phyloP scores from a whole-genome alignment of 2,797 vertebrate genomes.

The Pangasius larnaudii region DNA sequence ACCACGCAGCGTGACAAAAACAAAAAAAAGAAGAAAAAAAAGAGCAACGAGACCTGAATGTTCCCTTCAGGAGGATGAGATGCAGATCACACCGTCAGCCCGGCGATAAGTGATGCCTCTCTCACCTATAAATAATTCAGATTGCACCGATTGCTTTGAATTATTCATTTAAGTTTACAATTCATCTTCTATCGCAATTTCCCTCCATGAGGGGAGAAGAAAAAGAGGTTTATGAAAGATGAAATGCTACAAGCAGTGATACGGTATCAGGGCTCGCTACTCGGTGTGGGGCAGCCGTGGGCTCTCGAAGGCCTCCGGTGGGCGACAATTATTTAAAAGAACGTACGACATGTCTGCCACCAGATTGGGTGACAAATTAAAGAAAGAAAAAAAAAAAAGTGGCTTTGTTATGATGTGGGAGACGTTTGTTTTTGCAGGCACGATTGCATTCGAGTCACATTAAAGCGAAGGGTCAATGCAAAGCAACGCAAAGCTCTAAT shows the following conservation, averaged over 20 bases:
- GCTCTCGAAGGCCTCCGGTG: not conserved
- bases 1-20: not conserved
- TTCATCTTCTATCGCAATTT: constrained; percentile 56
- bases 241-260: constrained; percentile 33
- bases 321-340: not conserved
- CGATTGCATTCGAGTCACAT: not conserved
- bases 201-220: constrained; percentile 46
- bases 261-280: not conserved
- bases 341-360: no score
- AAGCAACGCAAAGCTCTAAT: no score
- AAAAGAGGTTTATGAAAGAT: constrained; percentile 41
- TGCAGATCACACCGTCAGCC: constrained; percentile 37
- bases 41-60: not conserved
- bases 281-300: not conserved
- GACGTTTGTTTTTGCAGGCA: not conserved
- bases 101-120: constrained; percentile 53
- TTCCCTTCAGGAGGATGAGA: constrained; percentile 6
- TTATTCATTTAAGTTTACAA: constrained; percentile 78
- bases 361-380: not conserved
- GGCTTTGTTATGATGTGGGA: not conserved
- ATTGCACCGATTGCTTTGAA: constrained; percentile 74
- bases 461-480: not conserved
- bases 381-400: not conserved
- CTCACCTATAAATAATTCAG: constrained; percentile 78
- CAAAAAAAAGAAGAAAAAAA: not conserved